Evolutionary conservation across 2,797 vertebrate genomes (phyloP), one percentile per base, ranked within the genome.

Genomic region (Bufotes viridis): DNA sequence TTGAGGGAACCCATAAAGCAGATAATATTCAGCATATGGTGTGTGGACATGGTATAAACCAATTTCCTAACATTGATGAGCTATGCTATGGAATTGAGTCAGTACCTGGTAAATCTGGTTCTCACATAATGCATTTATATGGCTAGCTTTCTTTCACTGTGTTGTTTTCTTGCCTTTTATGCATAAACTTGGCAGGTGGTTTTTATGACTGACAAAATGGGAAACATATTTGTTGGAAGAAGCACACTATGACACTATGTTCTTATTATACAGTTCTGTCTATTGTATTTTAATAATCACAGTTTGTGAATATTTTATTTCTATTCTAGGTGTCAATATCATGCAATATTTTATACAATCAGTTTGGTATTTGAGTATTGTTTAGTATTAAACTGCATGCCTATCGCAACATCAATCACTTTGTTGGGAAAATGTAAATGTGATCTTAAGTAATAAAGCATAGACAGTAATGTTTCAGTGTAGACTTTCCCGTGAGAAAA

Each of bases 401-500:
- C 65, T 49, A 22, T 18, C 29, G 0, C 17, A 84, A 14, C 0
- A 84, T 75, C 20, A 60, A 26, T 85, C 14, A 78, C 11, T 17
- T 51, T 84, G 20, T 63, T 74, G 12, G n/a, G 9, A 75, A 63
- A 61, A 24, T 63, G 29, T 60, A 74, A 58, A 72, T 74, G 53
- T 75, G 17, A 74, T 58, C 14, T 42, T 11, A 22, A 34, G n/a
- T 26, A 3, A 85, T 20, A 60, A 85, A 75, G 51, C 7, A 58
- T 17, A n/a, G 49, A 76, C 6, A 76, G 83, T 69, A 81, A 81
- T 67, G 63, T 84, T 60, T 72, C 17, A 22, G 67, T n/a, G 29
- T 70, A 57, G 53, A 18, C 51, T 29, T 58, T 42, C 29, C 34
- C 15, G 63, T 74, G 61, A 70, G 49, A 83, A 83, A n/a, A 58